These are phyloP conservation scores for Conomelus anceps DNA, from an alignment of 2,888 invertebrate genomes.

Conservation along the genomic window DNA sequence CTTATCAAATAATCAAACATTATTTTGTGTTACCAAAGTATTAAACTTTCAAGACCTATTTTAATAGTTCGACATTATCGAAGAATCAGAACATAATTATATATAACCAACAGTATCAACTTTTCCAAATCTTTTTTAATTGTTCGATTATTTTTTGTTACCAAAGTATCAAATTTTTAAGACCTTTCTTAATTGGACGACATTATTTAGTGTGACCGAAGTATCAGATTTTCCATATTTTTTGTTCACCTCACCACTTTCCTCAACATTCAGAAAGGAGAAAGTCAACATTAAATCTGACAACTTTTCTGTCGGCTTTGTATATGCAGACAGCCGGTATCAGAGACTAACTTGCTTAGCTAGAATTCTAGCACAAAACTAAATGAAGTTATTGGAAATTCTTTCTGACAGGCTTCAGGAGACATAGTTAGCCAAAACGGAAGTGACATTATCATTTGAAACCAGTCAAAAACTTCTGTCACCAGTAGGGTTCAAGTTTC, in stretches of 20 bases:
- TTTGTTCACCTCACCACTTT: not conserved
- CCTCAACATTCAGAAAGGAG: not conserved
- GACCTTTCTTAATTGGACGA: not conserved
- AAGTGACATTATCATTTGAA: not conserved
- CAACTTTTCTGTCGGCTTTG: not conserved
- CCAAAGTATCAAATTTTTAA: too few species aligned
- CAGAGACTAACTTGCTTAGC: not conserved
- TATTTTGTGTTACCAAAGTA: too few species aligned
- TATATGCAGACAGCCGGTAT: not conserved
- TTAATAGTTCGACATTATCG: too few species aligned
- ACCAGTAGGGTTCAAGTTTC: not conserved
- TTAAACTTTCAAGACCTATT: too few species aligned
- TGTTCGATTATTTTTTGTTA: too few species aligned
- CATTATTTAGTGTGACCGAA: not conserved
- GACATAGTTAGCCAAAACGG: not conserved
- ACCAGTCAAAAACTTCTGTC: not conserved
- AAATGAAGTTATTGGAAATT: not conserved
- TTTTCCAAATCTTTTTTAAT: too few species aligned
- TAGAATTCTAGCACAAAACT: not conserved
- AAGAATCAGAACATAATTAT: too few species aligned
- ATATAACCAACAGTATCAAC: too few species aligned
- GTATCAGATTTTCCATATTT: not conserved
- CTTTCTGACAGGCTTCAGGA: not conserved
- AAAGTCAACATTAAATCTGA: not conserved
- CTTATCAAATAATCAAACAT: too few species aligned